A percentile compares a stretch with the other conserved stretches of the same genome.
phyloP scores from a whole-genome alignment of 2,113 vertebrate species.

The Oreochromis tanganicae region DNA sequence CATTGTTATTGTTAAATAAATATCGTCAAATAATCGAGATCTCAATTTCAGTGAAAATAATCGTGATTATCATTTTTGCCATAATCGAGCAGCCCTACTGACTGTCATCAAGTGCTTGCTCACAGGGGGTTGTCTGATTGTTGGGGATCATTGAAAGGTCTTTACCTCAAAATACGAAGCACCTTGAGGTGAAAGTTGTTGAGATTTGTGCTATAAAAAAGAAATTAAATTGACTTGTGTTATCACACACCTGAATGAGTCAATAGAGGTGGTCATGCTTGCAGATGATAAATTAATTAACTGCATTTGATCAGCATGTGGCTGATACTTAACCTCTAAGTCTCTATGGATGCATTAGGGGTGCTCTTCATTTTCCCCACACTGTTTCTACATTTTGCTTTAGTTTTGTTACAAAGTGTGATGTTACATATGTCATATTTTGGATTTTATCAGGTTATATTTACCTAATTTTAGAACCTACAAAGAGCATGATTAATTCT shows the following conservation, averaged over 20 bases:
- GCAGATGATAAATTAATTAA: background rate
- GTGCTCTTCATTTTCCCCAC: rapidly evolving
- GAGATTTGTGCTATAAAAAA: background rate
- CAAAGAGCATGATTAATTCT: background rate
- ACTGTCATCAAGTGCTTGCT: background rate
- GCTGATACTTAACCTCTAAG: background rate
- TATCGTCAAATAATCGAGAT: too few species aligned
- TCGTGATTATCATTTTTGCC: too few species aligned
- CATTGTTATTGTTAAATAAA: too few species aligned
- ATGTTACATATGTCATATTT: background rate
- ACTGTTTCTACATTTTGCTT: background rate
- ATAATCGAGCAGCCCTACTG: too few species aligned
- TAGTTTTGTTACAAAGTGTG: background rate
- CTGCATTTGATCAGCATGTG: background rate
- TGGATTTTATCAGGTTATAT: rapidly evolving
- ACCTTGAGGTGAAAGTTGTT: background rate
- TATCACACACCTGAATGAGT: background rate
- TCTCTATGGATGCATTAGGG: rapidly evolving
- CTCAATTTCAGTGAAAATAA: too few species aligned
- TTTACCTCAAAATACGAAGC: background rate
- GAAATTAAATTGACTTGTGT: background rate
- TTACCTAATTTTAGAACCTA: background rate
- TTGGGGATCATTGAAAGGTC: background rate
- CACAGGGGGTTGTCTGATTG: background rate
- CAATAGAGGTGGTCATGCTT: background rate